These are phyloP conservation scores for Macrosoma leucophasiata DNA, from an alignment of 2,888 invertebrate species.

Conservation along the genomic window DNA sequence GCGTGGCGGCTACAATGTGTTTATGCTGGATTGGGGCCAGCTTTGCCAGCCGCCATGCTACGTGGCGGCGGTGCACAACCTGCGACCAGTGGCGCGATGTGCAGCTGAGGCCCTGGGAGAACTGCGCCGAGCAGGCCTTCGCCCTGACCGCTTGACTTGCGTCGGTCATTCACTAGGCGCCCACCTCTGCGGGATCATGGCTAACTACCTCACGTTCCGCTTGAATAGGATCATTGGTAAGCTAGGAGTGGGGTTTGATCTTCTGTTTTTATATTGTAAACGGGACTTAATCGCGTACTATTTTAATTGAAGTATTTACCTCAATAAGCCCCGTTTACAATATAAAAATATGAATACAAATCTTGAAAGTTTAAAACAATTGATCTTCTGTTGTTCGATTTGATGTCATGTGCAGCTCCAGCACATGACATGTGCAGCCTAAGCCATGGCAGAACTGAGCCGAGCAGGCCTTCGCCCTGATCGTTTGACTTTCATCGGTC, in stretches of 20 bases:
- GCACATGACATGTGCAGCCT: constrained; percentile 82
- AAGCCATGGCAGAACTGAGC: constrained; percentile 77
- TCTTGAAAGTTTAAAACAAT: no score
- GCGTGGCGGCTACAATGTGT: constrained; percentile 84
- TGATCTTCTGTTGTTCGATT: no score
- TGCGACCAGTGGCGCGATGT: constrained; percentile 82
- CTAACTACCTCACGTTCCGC: constrained; percentile 82
- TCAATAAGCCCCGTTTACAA: no score
- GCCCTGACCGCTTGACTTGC: constrained; percentile 80
- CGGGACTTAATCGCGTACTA: no score
- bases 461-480: constrained; percentile 79
- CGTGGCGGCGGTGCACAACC: constrained; percentile 84
- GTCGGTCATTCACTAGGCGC: constrained; percentile 87
- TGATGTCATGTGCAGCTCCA: no score
- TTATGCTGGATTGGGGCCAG: constrained; percentile 86
- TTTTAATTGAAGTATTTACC: no score
- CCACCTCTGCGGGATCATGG: constrained; percentile 84
- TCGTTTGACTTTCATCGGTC: constrained; percentile 84
- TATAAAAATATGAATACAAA: no score
- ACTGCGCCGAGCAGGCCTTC: constrained; percentile 79
- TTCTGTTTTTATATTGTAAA: no score
- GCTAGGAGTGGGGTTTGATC: no score
- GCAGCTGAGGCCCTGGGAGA: constrained; percentile 78
- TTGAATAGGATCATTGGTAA: constrained; percentile 83
- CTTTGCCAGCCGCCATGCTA: constrained; percentile 82